These are phyloP conservation scores for Hanleya hanleyi DNA, from an alignment of 2,888 invertebrate genomes.

Conservation along the genomic window DNA sequence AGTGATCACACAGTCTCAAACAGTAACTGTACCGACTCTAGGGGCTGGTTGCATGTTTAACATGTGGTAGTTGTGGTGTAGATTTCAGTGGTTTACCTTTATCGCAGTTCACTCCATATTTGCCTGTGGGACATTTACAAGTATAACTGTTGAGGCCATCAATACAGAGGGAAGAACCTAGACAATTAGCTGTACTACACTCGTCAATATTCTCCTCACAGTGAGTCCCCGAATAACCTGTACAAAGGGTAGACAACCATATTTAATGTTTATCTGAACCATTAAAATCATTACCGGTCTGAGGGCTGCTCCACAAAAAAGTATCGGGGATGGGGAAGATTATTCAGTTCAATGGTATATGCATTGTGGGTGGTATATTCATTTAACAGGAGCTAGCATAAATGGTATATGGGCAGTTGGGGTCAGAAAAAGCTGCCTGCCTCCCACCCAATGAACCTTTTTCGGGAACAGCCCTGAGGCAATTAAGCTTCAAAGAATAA, in stretches of 20 bases:
- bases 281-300: no score
- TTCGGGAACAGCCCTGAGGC: no score
- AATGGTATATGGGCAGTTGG: no score
- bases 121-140: conserved; percentile 3
- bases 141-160: neutral
- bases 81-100: conserved; percentile 11
- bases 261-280: neutral
- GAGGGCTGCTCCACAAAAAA: no score
- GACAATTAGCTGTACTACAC: conserved; percentile 1
- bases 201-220: conserved; percentile 10
- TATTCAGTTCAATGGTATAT: no score
- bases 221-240: conserved; percentile 10
- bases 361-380: no score
- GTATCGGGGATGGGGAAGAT: no score
- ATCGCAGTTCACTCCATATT: conserved; percentile 1
- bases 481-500: neutral
- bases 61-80: neutral
- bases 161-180: neutral
- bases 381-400: no score
- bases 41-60: neutral
- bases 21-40: neutral
- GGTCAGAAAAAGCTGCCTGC: no score
- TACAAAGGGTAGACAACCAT: neutral
- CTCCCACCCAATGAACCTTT: no score
- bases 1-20: neutral